Base-by-base conservation (phyloP, 2,113 vertebrate species). In the Forbesichthys papilliferus region DNA sequence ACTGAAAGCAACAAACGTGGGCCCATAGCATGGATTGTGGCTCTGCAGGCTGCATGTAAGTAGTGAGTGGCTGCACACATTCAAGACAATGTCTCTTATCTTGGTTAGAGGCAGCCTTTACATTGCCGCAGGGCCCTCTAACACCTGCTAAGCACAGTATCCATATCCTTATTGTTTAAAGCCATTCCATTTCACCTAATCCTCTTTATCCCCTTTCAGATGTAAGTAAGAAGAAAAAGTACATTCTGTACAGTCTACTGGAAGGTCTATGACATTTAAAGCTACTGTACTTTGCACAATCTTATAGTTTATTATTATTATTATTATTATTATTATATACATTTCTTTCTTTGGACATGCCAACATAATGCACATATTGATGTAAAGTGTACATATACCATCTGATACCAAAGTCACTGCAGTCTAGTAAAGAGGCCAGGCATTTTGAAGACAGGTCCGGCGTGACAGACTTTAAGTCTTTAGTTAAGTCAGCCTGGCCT, bases 1-100 rank as follows among this genome's bases (percentile, higher is more conserved):
- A 77, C 79, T 83, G 63, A 68, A 79, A 74, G 59, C 67, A 85
- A 69, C 78, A 79, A 81, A 85, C 80, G 81, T 48, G 69, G 76
- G 33, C 66, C 77, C 78, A 85, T 61, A 54, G 48, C 33, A n/a
- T 52, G 51, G 49, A 73, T 75, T 78, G 83, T 68, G 78, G 61
- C 58, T 66, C 60, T 76, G 69, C 78, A 88, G 84, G 75, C 77
- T 78, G 5, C 7, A 8, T 42, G 36, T 42, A 42, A 42, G 36
- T 66, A 77, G 74, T 66, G 54, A 80, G 72, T 75, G 80, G 14
- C 76, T 69, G 16, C 65, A 68, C 53, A 71, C 62, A 75, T 65
- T 61, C 56, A 69, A 78, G 76, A 74, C 82, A 78, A 79, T 66
- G 55, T 53, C 56, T 75, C 69, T 76, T 69, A 78, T 77, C 64